Percentiles rank a stretch among this genome's conserved stretches.
phyloP scores from a whole-genome alignment of 2,113 vertebrate species.

The Tylochromis polylepis region DNA sequence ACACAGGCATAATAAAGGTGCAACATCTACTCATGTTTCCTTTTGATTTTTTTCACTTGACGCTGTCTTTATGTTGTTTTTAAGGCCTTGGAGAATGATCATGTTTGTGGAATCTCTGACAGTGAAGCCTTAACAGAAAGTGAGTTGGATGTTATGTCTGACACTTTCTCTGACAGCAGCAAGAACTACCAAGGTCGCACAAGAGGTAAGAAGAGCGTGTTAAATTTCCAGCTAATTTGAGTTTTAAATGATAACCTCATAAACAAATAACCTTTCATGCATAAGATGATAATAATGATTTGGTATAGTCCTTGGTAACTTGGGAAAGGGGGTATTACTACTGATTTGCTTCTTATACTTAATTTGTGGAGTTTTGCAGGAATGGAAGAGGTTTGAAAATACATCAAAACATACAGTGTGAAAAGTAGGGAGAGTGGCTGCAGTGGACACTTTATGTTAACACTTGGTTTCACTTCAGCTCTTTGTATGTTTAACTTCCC shows the following conservation, averaged over 20 bases:
- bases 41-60: not conserved
- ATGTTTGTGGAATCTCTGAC: not conserved
- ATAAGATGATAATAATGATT: not conserved
- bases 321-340: not conserved
- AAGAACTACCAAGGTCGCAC: not conserved
- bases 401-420: not conserved
- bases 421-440: not conserved
- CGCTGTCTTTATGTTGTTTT: not conserved
- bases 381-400: not conserved
- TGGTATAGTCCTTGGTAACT: not conserved
- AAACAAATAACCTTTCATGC: not conserved
- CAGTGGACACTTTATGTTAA: not conserved
- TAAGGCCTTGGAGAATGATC: conserved; percentile 52
- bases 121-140: conserved; percentile 32
- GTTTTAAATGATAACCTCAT: not conserved
- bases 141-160: conserved; percentile 8
- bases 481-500: not conserved
- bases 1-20: not conserved
- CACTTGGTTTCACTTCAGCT: not conserved
- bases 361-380: not conserved
- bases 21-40: not conserved
- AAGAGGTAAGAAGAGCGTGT: not conserved
- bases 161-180: not conserved
- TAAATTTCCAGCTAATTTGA: not conserved
- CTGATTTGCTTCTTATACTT: not conserved